phyloP scores from a whole-genome alignment of 2,888 invertebrate genomes.

The Phaonia tiefii region DNA sequence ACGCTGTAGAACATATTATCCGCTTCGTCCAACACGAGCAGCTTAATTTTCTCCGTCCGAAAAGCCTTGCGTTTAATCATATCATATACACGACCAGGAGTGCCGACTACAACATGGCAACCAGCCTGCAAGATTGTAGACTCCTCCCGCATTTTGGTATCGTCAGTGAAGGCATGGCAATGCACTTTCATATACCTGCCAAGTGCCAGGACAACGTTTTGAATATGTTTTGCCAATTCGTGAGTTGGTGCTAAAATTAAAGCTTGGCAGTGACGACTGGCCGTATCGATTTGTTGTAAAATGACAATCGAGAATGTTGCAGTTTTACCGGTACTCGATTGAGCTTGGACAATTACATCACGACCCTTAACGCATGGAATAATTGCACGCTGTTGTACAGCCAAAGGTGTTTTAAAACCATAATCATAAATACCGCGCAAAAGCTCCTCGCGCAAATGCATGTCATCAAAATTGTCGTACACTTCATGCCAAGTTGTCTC shows the following conservation, averaged over 20 bases:
- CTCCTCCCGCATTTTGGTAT: slow-evolving; percentile 99
- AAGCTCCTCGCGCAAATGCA: slow-evolving; percentile 97
- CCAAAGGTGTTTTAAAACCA: slow-evolving; percentile 99
- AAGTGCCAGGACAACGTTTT: slow-evolving; percentile 96
- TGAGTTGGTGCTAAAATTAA: slow-evolving; percentile 97
- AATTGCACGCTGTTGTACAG: slow-evolving; percentile 99
- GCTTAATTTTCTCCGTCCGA: slow-evolving; percentile 93
- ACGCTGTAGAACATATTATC: slow-evolving; percentile 99
- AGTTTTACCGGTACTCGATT: slow-evolving; percentile 99
- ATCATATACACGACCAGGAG: slow-evolving; percentile 98
- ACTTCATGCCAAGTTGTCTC: slow-evolving; percentile 97
- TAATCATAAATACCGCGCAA: slow-evolving; percentile 99
- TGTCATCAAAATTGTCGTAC: slow-evolving; percentile 98
- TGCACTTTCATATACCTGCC: slow-evolving; percentile 99
- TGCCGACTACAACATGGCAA: slow-evolving; percentile 98
- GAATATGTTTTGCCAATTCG: slow-evolving; percentile 89
- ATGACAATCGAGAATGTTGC: slow-evolving; percentile 99
- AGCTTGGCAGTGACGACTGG: slow-evolving; percentile 95
- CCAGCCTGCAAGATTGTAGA: slow-evolving; percentile 95
- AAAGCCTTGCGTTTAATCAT: slow-evolving; percentile 97
- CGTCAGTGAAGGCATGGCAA: slow-evolving; percentile 99
- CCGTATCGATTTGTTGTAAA: slow-evolving; percentile 97
- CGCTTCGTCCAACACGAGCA: slow-evolving; percentile 99
- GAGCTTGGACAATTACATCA: slow-evolving; percentile 99
- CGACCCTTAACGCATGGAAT: slow-evolving; percentile 97